Conservation (phyloP, 1,140 invertebrate species). For the Paramacrobiotus metropolitanus region DNA sequence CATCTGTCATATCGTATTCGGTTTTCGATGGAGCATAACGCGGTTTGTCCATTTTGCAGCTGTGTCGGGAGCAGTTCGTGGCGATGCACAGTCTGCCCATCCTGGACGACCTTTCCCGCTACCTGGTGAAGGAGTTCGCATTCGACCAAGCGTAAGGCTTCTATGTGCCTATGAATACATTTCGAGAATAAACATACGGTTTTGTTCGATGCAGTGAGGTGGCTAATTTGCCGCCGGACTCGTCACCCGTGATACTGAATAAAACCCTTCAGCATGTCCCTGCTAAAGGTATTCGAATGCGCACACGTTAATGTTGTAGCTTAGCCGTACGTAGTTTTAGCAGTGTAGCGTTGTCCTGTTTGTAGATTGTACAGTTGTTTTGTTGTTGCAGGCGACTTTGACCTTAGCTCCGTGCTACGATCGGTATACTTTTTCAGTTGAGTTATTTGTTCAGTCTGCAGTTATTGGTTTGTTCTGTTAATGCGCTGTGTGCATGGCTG, state of each 20-base stretch:
- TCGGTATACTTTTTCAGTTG: constrained; percentile 26
- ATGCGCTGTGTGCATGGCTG: no score
- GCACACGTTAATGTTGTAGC: not conserved
- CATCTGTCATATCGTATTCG: not conserved
- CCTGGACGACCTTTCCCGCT: constrained; percentile 57
- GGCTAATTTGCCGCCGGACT: not conserved
- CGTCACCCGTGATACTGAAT: constrained; percentile 4
- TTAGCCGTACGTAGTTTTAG: not conserved
- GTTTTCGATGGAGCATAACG: not conserved
- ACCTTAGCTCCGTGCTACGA: constrained; percentile 18
- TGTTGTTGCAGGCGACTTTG: constrained; percentile 19
- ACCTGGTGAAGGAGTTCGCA: constrained; percentile 40
- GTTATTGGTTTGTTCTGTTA: no score
- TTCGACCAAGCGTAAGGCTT: constrained; percentile 27
- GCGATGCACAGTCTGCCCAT: constrained; percentile 75
- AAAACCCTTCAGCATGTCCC: constrained; percentile 6
- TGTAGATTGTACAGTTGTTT: not conserved
- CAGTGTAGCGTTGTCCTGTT: not conserved
- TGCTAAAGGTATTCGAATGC: constrained; percentile 7
- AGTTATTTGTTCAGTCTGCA: constrained; percentile 6
- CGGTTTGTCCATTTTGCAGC: constrained; percentile 28
- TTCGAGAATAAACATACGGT: not conserved
- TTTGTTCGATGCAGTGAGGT: constrained; percentile 1
- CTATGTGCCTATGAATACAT: not conserved
- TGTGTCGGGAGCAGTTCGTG: constrained; percentile 87